Evolutionary conservation across 2,888 invertebrate genomes (phyloP).

Genomic region (Tachina lurida): DNA sequence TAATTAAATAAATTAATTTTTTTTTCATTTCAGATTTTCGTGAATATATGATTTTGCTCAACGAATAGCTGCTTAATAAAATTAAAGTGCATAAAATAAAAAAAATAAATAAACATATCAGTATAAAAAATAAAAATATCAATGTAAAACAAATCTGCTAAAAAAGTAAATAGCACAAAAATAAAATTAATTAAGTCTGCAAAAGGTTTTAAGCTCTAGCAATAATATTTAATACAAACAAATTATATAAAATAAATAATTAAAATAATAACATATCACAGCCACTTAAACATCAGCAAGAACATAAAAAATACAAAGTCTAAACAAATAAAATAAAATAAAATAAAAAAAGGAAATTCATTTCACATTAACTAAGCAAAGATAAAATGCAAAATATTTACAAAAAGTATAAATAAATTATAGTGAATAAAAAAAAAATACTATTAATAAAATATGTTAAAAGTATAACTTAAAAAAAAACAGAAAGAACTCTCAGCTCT

Average conservation of each 20-base stretch:
- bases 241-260: conserved; percentile 9
- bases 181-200: conserved; percentile 56
- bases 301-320: conserved; percentile 4
- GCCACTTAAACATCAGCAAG: conserved; percentile 30
- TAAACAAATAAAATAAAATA: conserved; percentile 10
- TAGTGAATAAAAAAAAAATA: conserved; percentile 26
- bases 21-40: conserved; percentile 30
- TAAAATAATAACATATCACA: conserved; percentile 58
- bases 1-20: conserved; percentile 50
- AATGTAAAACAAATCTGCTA: neutral
- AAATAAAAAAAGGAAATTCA: neutral
- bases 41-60: neutral
- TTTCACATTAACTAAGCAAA: conserved; percentile 18
- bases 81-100: conserved; percentile 29
- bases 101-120: conserved; percentile 42
- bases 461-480: conserved; percentile 10
- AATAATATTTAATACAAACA: conserved; percentile 1
- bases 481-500: conserved; percentile 1
- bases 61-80: conserved; percentile 35
- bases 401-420: conserved; percentile 35
- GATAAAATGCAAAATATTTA: conserved; percentile 1
- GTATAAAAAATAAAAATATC: conserved; percentile 36
- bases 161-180: conserved; percentile 17
- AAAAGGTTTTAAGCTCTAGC: conserved; percentile 14
- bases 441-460: conserved; percentile 2